Conservation (phyloP, 2,113 vertebrate species). For the Galbula dea region DNA sequence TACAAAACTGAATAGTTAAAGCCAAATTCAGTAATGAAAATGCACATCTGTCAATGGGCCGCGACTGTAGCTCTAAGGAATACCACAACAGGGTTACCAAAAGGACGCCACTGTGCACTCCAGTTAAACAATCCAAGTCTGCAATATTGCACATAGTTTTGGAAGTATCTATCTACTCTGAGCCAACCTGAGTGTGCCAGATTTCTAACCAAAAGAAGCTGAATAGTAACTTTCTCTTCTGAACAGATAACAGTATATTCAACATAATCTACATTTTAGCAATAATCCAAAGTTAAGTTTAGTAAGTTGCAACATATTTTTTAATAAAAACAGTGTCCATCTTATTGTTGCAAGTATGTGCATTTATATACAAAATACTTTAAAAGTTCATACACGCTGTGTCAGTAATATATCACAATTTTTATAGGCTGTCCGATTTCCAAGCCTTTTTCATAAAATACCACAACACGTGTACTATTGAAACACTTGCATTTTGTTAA, state of each 20-base stretch:
- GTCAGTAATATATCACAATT: neutral
- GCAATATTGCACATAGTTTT: neutral
- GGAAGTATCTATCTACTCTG: neutral
- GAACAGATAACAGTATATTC: neutral
- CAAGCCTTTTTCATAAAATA: neutral
- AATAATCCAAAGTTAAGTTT: neutral
- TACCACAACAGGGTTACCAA: neutral
- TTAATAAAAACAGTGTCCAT: neutral
- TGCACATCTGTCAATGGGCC: neutral
- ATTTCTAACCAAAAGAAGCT: neutral
- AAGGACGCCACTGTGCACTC: neutral
- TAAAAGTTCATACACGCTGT: neutral
- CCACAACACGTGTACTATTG: neutral
- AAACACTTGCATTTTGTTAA: neutral
- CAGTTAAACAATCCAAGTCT: neutral
- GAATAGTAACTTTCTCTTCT: neutral
- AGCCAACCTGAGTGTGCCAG: neutral
- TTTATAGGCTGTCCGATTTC: neutral
- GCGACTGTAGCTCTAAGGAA: neutral
- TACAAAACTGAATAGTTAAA: neutral
- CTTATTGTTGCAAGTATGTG: neutral
- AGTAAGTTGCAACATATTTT: neutral
- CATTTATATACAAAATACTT: neutral
- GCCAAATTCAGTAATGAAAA: neutral
- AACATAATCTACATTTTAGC: neutral